Conservation (phyloP, 2,888 invertebrate species). For the Cloeon dipterum region DNA sequence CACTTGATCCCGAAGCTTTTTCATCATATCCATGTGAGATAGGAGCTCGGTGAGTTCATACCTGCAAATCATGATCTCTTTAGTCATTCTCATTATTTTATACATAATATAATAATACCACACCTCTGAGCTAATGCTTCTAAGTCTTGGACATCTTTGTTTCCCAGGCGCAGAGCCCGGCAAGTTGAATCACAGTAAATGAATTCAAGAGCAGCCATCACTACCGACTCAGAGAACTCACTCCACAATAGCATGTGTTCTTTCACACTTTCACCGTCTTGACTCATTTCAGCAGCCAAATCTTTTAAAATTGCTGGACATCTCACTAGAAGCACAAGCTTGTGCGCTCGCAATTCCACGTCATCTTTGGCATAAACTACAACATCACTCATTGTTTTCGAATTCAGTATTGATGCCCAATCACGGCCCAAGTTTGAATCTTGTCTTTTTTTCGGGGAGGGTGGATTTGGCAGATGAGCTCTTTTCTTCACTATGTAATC, state of each 20-base stretch:
- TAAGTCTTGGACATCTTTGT: constrained; percentile 11
- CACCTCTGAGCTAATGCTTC: constrained; percentile 14
- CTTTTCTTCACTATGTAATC: too few species aligned
- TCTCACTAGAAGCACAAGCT: constrained; percentile 19
- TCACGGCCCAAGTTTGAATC: constrained; percentile 8
- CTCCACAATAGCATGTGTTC: constrained; percentile 13
- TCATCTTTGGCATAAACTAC: constrained; percentile 16
- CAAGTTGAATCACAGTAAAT: constrained; percentile 17
- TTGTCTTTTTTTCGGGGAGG: background rate
- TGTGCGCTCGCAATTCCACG: constrained; percentile 19
- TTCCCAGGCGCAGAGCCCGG: constrained; percentile 10
- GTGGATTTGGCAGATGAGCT: too few species aligned
- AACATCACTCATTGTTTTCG: constrained; percentile 19
- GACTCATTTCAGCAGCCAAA: background rate
- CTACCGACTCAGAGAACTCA: constrained; percentile 12
- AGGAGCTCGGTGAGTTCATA: too few species aligned
- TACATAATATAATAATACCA: too few species aligned
- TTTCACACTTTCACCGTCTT: constrained; percentile 6
- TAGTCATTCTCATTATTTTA: too few species aligned
- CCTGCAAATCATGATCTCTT: too few species aligned
- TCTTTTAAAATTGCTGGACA: constrained; percentile 17
- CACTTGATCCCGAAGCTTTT: too few species aligned
- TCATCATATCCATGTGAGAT: too few species aligned
- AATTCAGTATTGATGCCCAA: constrained; percentile 17
- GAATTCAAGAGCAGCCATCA: constrained; percentile 18